Evolutionary conservation across 2,888 invertebrate genomes (phyloP), one percentile per base, ranked within the genome.

Genomic region (Rhorus exstirpatorius): DNA sequence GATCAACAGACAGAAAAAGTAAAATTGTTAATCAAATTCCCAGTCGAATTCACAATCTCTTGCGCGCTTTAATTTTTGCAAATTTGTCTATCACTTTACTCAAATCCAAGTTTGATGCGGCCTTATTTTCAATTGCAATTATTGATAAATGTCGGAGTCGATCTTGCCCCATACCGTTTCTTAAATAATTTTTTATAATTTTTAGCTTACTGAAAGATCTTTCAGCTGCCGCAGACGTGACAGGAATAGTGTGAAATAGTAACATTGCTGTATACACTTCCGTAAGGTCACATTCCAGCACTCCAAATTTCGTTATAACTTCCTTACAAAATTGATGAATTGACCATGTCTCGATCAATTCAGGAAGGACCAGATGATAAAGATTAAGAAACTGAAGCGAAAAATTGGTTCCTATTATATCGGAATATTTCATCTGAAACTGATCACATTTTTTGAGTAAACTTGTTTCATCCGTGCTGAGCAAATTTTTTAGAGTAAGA

Each of bases 391-490:
- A 88, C 83, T 87, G 84, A 79, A 87, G 83, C 46, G 86, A 86
- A 86, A 88, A 87, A 81, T 46, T 83, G 61, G 83, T 82, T 55
- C 81, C 84, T 77, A 87, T 87, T 87, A 85, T 84, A 87, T 86
- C 86, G 4, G 79, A 86, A 85, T 86, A 88, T 87, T 87, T 88
- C 41, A 51, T 86, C 79, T 87, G 85, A 78, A 87, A 87, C 75
- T 87, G 72, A 70, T 87, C 86, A 87, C 85, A 87, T 78, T 86
- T 86, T 84, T 84, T 41, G 10, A 81, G 58, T 76, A 71, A 46
- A 76, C 63, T 76, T 58, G 61, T 21, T 81, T 81, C 55, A 70
- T 81, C 65, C 51, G 63, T 41, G 38, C 35, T 10, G 14, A 87
- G 67, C 85, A 87, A 87, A 86, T 77, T 83, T 87, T 75, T 86